phyloP scores from a whole-genome alignment of 2,113 vertebrate species.

The Chloroceryle aenea region DNA sequence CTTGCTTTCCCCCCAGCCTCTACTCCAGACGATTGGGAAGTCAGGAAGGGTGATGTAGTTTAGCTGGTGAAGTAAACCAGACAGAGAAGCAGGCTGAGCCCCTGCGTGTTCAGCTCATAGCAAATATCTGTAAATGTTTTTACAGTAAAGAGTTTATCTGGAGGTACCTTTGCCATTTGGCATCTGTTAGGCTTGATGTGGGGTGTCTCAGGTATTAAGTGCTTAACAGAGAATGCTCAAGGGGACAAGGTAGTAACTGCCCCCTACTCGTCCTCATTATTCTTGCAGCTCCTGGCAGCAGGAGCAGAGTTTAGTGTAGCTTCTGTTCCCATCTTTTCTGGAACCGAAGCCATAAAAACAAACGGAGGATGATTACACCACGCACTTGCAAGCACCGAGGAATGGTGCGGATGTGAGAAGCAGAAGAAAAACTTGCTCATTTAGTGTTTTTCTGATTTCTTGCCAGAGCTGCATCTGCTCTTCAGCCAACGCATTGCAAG shows the following conservation, averaged over 20 bases:
- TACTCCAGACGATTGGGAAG: neutral
- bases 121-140: neutral
- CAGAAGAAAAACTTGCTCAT: slow-evolving; percentile 39
- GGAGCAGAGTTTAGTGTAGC: neutral
- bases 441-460: slow-evolving; percentile 28
- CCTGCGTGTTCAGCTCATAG: neutral
- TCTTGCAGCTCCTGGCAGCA: neutral
- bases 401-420: neutral
- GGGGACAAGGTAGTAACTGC: neutral
- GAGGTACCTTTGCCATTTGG: neutral
- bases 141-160: neutral
- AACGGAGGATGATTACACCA: neutral
- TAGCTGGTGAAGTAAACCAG: neutral
- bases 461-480: slow-evolving; percentile 55
- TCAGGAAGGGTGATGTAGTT: neutral
- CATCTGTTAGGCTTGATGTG: neutral
- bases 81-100: neutral
- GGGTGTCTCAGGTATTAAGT: neutral
- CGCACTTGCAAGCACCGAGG: neutral
- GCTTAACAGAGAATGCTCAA: neutral
- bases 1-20: neutral
- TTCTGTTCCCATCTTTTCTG: neutral
- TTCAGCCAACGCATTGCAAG: neutral
- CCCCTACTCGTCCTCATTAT: neutral
- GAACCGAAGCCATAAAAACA: neutral